Conservation (phyloP, 37 sponge, comb jelly and placozoan genomes). For the Petrosia ficiformis region DNA sequence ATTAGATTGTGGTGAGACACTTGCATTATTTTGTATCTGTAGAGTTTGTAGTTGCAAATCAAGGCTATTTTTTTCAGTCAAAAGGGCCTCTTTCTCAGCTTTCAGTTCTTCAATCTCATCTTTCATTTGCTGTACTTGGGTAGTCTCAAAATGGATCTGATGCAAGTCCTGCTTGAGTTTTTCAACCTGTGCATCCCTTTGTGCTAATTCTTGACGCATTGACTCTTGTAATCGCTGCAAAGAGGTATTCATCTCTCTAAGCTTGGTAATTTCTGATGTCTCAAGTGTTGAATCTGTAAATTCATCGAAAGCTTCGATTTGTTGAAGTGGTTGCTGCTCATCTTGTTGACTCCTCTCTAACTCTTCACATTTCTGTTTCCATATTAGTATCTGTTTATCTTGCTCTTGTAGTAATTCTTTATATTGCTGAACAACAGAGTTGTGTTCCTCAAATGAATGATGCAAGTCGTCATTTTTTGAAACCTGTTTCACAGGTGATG, state of each 20-base stretch:
- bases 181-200: constrained; percentile 39
- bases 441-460: constrained; percentile 72
- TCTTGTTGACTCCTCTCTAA: constrained; percentile 32
- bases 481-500: neutral
- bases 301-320: neutral
- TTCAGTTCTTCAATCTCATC: constrained; percentile 26
- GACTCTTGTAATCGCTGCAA: constrained; percentile 55
- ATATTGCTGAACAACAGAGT: constrained; percentile 74
- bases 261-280: constrained; percentile 12
- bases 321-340: constrained; percentile 21
- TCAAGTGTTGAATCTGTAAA: neutral
- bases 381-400: constrained; percentile 26
- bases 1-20: neutral
- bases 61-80: constrained; percentile 53
- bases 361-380: constrained; percentile 15
- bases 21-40: neutral
- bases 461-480: neutral
- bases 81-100: constrained; percentile 68
- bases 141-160: neutral
- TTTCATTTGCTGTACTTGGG: constrained; percentile 13
- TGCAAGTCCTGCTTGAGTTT: constrained; percentile 31
- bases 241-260: constrained; percentile 35
- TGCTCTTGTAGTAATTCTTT: constrained; percentile 83
- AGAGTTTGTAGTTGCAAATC: constrained; percentile 31
- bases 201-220: constrained; percentile 41